Evolutionary conservation across 2,797 vertebrate genomes (phyloP).

Genomic region (Hozukius guyotensis): DNA sequence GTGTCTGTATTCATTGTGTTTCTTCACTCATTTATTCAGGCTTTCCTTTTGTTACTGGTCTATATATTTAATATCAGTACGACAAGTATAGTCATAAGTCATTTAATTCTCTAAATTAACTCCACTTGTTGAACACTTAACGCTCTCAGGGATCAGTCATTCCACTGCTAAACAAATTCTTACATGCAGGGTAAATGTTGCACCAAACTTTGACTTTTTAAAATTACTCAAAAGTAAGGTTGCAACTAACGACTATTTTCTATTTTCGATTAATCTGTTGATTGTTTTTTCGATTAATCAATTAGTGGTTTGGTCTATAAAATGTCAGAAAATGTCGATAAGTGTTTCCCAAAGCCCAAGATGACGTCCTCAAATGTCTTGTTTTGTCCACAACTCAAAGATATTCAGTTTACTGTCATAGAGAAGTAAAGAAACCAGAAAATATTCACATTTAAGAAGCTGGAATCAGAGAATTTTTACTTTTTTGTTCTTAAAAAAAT

Average conservation of each 20-base stretch:
- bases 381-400: too few relatives aligned
- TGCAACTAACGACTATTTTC: too few relatives aligned
- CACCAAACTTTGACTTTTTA: background rate
- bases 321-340: too few relatives aligned
- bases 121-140: background rate
- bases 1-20: background rate
- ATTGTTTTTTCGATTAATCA: too few relatives aligned
- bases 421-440: too few relatives aligned
- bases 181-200: background rate
- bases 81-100: background rate
- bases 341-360: too few relatives aligned
- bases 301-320: rapidly evolving
- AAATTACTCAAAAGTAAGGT: background rate
- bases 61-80: too few relatives aligned
- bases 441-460: too few relatives aligned
- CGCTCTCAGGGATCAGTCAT: background rate
- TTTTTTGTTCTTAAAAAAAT: too few relatives aligned
- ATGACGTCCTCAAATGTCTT: rapidly evolving
- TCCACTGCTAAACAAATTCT: background rate
- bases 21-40: background rate
- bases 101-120: background rate
- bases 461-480: too few relatives aligned
- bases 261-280: too few relatives aligned
- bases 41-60: background rate
- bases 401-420: too few relatives aligned